Evolutionary conservation across 2,113 vertebrate species (phyloP).

Genomic region (Sus scrofa): DNA sequence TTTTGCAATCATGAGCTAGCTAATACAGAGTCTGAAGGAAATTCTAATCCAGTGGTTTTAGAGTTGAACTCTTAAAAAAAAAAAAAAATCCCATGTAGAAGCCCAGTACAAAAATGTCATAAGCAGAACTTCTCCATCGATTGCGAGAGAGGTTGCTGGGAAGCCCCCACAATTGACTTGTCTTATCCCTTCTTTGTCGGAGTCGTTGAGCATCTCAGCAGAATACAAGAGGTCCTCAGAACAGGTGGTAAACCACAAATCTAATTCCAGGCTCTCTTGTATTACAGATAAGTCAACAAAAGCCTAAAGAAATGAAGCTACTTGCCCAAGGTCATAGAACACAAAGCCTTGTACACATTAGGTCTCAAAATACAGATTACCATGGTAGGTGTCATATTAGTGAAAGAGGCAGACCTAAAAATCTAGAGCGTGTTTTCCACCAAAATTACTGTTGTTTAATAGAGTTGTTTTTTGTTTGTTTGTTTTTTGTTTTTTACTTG

Average conservation of each 20-base stretch:
- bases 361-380: background rate
- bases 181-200: background rate
- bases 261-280: background rate
- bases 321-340: background rate
- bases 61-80: background rate
- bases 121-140: background rate
- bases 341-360: background rate
- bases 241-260: background rate
- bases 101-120: background rate
- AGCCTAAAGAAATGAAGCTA: slow-evolving; percentile 14
- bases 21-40: slow-evolving; percentile 20
- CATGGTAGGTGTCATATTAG: background rate
- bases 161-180: background rate
- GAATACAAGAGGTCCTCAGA: background rate
- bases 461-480: background rate
- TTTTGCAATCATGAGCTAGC: background rate
- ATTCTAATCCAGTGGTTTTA: background rate
- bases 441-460: background rate
- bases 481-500: background rate
- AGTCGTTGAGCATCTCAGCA: background rate
- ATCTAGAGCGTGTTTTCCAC: background rate
- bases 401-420: background rate
- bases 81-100: background rate
- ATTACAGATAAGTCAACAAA: background rate
- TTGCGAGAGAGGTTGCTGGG: background rate